phyloP scores from a whole-genome alignment of 2,888 invertebrate genomes.

The Lithosia quadra region DNA sequence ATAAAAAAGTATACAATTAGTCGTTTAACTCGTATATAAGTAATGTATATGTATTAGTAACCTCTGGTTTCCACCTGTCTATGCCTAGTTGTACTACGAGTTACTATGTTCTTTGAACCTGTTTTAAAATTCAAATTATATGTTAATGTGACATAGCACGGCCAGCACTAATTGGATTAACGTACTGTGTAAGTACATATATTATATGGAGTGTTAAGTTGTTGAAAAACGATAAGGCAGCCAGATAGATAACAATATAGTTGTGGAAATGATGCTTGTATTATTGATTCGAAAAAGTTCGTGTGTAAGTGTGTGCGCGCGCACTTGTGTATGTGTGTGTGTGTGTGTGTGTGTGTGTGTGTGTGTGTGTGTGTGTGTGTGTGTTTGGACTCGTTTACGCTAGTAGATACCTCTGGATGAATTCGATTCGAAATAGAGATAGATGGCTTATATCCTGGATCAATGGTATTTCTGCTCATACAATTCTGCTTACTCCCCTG shows the following conservation, averaged over 20 bases:
- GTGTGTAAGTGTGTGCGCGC: neutral
- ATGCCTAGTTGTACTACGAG: constrained; percentile 50
- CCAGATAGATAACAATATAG: constrained; percentile 18
- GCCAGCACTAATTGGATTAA: constrained; percentile 80
- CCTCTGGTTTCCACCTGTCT: constrained; percentile 62
- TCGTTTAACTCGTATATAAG: neutral
- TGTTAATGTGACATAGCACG: constrained; percentile 77
- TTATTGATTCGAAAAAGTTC: neutral
- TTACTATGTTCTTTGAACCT: constrained; percentile 70
- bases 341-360: neutral
- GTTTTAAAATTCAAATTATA: constrained; percentile 81
- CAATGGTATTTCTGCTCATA: no score
- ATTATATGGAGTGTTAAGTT: constrained; percentile 48
- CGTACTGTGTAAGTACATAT: constrained; percentile 43
- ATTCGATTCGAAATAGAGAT: no score
- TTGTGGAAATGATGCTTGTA: neutral
- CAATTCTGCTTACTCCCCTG: no score
- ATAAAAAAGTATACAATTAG: no score
- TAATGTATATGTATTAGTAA: constrained; percentile 23
- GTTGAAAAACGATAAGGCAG: constrained; percentile 48
- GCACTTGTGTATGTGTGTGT: neutral
- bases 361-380: neutral
- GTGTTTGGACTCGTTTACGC: no score
- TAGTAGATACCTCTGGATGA: no score
- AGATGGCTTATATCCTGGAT: no score